Evolutionary conservation across 2,113 vertebrate genomes (phyloP).

Genomic region (Pedetes capensis): DNA sequence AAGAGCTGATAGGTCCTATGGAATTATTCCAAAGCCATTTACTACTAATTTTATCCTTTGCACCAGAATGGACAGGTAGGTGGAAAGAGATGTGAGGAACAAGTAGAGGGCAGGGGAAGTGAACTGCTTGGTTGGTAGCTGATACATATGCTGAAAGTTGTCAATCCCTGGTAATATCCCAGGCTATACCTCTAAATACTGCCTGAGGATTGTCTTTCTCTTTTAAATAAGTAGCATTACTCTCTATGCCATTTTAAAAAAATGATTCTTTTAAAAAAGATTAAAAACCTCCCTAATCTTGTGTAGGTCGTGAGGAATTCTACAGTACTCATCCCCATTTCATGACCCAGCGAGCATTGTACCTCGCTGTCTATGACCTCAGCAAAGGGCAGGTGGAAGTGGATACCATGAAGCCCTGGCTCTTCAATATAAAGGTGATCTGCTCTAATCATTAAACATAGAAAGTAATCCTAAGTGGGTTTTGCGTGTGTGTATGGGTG

Average conservation of each 20-base stretch:
- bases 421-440: slow-evolving; percentile 96
- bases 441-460: not conserved
- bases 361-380: slow-evolving; percentile 94
- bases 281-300: not conserved
- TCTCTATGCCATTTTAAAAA: not conserved
- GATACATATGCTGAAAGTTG: not conserved
- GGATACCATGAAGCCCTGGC: slow-evolving; percentile 95
- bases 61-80: not conserved
- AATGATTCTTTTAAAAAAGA: not conserved
- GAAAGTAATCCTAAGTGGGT: not conserved
- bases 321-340: slow-evolving; percentile 94
- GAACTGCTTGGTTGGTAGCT: not conserved
- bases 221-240: not conserved
- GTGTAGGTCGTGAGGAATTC: slow-evolving; percentile 92
- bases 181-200: not conserved
- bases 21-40: not conserved
- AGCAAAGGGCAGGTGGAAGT: slow-evolving; percentile 93
- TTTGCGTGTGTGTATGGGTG: too few species aligned
- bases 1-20: not conserved
- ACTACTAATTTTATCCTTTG: not conserved
- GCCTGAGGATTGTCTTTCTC: not conserved
- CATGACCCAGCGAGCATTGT: slow-evolving; percentile 93
- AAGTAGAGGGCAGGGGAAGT: not conserved
- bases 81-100: not conserved
- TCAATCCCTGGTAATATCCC: not conserved